Evolutionary conservation across 2,888 invertebrate genomes (phyloP), one percentile per base, ranked within the genome.

Genomic region (Heterodera filipjevi): DNA sequence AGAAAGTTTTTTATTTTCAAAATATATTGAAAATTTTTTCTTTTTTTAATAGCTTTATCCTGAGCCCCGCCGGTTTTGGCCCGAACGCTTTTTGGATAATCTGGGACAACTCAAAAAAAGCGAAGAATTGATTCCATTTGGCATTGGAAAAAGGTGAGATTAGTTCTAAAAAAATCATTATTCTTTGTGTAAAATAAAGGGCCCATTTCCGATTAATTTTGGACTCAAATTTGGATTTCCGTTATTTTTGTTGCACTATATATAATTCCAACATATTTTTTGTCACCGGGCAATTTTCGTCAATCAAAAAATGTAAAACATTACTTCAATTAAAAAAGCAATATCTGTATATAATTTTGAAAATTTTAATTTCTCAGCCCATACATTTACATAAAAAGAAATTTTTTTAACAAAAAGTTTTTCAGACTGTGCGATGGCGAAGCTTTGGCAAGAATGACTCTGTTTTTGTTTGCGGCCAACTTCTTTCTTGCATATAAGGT

Each of bases 71-170:
- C 16, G 12, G 12, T 78, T 78, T 78, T 82, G 84, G 16, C 86
- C 86, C 22, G 83, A 85, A 10, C 76, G 86, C 39, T 86, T 86
- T 77, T 16, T 86, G n/a, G 80, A 82, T 39, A 80, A 80, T 30
- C 77, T 82, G 71, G 85, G 85, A 10, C 81, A 81, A 53, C 46
- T 84, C 64, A 84, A 80, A 32, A 84, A 80, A 71, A 71, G 79
- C 27, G 84, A 84, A 0, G 82, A 83, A 49, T 49, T 84, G 2
- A 70, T 82, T n/a, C 82, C 84, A 30, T 84, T 84, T 44, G 70
- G 71, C 16, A 35, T 78, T 14, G 78, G 78, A 1, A 78, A 78
- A 66, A 59, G 78, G 78, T 74, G 39, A 22, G 22, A 6, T 0
- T 71, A 16, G 32, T 14, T 44, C 3, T 6, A 72, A 14, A 46